phyloP scores from a whole-genome alignment of 2,113 vertebrate genomes.

The Hemibagrus wyckioides region DNA sequence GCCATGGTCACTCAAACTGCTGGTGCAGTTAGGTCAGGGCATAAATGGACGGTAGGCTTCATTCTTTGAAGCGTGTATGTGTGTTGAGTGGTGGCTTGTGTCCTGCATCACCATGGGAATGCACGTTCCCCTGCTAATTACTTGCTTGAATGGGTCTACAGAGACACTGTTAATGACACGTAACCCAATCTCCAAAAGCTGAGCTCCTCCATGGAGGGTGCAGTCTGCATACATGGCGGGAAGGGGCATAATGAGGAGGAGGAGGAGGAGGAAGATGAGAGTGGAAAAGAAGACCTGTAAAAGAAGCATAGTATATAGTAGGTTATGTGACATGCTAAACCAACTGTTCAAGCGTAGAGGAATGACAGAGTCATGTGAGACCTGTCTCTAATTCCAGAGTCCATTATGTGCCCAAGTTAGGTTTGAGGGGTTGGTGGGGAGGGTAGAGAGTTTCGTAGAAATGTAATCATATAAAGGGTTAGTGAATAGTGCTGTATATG shows the following conservation, averaged over 20 bases:
- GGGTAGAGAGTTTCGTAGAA: background rate
- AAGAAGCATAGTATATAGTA: slow-evolving; percentile 28
- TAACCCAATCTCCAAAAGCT: slow-evolving; percentile 55
- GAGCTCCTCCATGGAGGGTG: slow-evolving; percentile 34
- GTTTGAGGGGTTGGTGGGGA: background rate
- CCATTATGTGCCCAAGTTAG: slow-evolving; percentile 34
- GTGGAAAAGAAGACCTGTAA: slow-evolving; percentile 40
- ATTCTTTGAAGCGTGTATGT: slow-evolving; percentile 34
- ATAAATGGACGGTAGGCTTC: slow-evolving; percentile 8
- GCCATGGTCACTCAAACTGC: slow-evolving; percentile 51
- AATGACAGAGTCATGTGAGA: slow-evolving; percentile 48
- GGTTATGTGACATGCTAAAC: slow-evolving; percentile 47
- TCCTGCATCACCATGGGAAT: slow-evolving; percentile 56
- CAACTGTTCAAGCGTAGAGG: slow-evolving; percentile 47
- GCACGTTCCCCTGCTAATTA: slow-evolving; percentile 59
- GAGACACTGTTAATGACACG: slow-evolving; percentile 58
- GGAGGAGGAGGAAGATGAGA: background rate
- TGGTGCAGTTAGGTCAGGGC: background rate
- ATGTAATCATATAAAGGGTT: slow-evolving; percentile 14
- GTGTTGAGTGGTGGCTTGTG: slow-evolving; percentile 50
- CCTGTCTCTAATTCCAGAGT: slow-evolving; percentile 46
- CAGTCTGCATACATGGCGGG: slow-evolving; percentile 29
- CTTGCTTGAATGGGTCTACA: slow-evolving; percentile 52
- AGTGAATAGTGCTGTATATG: slow-evolving; percentile 20
- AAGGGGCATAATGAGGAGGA: background rate